Conservation (phyloP, 2,113 vertebrate genomes). For the Ceuthmochares aereus region DNA sequence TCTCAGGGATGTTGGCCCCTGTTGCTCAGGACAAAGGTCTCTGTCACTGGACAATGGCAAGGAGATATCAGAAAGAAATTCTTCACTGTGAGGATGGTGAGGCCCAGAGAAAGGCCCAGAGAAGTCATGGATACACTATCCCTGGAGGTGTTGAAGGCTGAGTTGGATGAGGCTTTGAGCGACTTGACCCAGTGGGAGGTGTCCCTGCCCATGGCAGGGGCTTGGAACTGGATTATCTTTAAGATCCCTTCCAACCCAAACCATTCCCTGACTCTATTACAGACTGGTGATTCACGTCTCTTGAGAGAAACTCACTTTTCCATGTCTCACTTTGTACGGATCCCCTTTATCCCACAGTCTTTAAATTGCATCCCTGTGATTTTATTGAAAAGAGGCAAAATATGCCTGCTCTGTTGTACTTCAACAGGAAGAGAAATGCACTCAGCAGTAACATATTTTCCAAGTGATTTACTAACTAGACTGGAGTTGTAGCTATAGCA, state of each 20-base stretch:
- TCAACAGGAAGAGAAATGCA: not conserved
- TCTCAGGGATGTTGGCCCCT: not conserved
- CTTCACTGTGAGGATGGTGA: too few relatives aligned
- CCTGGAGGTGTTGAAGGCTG: too few relatives aligned
- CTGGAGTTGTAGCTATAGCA: not conserved
- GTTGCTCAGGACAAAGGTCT: not conserved
- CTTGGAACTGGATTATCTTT: too few relatives aligned
- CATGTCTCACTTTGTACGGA: not conserved
- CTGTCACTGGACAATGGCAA: accelerated
- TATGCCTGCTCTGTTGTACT: not conserved
- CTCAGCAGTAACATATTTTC: not conserved
- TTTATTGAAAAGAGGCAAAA: not conserved
- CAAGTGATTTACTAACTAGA: not conserved
- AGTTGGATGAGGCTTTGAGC: too few relatives aligned
- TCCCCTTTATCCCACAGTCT: not conserved
- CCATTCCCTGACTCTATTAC: too few relatives aligned
- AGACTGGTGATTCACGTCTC: not conserved
- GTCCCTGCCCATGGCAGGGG: too few relatives aligned
- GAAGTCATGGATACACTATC: too few relatives aligned
- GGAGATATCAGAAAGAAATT: too few relatives aligned
- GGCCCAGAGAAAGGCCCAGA: too few relatives aligned
- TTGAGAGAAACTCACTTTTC: not conserved
- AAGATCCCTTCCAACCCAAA: too few relatives aligned
- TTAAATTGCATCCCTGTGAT: not conserved
- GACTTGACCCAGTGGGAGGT: too few relatives aligned